Conservation (phyloP, 2,797 vertebrate species). For the Danio kyathit region DNA sequence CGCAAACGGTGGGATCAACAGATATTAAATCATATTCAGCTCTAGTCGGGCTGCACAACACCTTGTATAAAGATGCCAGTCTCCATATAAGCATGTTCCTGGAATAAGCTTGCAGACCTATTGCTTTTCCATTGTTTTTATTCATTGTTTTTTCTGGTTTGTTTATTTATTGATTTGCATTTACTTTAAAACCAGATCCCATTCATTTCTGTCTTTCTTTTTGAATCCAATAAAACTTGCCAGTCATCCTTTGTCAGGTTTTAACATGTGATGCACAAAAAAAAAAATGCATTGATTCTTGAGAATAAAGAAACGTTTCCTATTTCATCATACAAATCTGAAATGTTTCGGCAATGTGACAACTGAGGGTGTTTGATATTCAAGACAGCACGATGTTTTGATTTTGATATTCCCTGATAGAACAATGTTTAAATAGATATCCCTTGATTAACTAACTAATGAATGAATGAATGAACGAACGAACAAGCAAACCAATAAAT, state of each 20-base stretch:
- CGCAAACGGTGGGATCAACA: slow-evolving; percentile 57
- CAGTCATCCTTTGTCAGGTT: neutral
- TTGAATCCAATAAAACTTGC: neutral
- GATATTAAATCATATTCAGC: slow-evolving; percentile 53
- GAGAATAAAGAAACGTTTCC: neutral
- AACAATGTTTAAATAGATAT: no score
- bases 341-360: neutral
- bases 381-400: neutral
- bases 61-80: slow-evolving; percentile 30
- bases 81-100: slow-evolving; percentile 43
- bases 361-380: neutral
- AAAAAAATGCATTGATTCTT: neutral
- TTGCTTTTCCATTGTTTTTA: slow-evolving; percentile 37
- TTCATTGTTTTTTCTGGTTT: neutral
- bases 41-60: slow-evolving; percentile 50
- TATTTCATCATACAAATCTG: neutral
- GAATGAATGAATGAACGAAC: no score
- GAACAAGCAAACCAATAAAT: no score
- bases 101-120: slow-evolving; percentile 26
- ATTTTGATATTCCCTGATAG: neutral
- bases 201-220: neutral
- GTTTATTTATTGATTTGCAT: no score
- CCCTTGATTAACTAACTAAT: no score
- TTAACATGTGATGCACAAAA: neutral
- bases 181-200: neutral